A percentile compares a stretch with the other conserved stretches of the same genome.
Conservation (phyloP, 2,113 vertebrate genomes). For the Geothlypis trichas region DNA sequence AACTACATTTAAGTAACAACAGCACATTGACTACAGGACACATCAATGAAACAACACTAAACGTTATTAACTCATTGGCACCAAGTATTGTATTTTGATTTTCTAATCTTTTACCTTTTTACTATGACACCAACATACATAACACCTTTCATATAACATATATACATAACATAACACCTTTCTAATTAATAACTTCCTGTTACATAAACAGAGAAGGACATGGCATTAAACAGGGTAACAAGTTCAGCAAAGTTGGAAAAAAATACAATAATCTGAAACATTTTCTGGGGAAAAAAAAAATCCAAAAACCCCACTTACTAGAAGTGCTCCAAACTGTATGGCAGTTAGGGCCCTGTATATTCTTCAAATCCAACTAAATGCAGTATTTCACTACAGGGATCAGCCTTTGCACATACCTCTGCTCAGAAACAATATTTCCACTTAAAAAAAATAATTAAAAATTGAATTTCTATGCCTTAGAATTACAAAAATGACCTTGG, state of each 20-base stretch:
- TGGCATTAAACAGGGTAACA: neutral
- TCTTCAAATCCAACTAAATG: neutral
- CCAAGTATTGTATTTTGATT: neutral
- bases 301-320: neutral
- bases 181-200: neutral
- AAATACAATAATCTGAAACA: neutral
- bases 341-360: neutral
- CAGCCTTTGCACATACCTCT: neutral
- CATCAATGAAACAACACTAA: neutral
- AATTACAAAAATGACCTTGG: conserved; percentile 7
- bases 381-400: neutral
- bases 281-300: neutral
- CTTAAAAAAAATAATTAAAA: neutral
- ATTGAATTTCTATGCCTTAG: neutral
- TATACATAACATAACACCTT: no score
- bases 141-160: no score
- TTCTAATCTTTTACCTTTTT: neutral
- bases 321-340: neutral
- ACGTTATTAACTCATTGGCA: neutral
- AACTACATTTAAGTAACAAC: neutral
- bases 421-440: neutral
- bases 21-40: neutral
- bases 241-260: neutral
- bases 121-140: neutral
- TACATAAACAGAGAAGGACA: neutral